Conservation (phyloP, 2,888 invertebrate genomes). For the Heliconius aoede region DNA sequence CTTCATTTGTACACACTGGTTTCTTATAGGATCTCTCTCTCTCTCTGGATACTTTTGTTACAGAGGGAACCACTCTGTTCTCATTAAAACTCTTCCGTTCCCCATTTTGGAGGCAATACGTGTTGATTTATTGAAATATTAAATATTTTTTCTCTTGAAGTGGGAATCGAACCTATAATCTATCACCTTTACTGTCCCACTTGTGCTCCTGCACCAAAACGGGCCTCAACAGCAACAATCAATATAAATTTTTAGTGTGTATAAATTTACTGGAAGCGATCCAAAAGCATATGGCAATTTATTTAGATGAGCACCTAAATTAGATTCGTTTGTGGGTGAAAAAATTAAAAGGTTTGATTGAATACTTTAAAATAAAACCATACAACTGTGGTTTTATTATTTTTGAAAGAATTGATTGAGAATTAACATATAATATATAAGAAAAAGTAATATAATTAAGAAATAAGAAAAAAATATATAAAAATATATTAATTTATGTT, state of each 20-base stretch:
- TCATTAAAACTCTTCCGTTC: background rate
- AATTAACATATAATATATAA: too few species aligned
- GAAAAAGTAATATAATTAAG: too few species aligned
- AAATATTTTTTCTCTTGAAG: background rate
- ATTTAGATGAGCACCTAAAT: background rate
- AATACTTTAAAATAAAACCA: background rate
- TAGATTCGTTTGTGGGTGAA: constrained; percentile 3
- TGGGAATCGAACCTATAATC: background rate
- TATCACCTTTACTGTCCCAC: background rate
- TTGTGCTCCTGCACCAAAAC: too few species aligned
- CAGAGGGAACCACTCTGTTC: background rate
- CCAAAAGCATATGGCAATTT: background rate
- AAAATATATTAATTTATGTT: too few species aligned
- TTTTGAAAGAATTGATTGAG: too few species aligned
- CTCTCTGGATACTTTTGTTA: background rate
- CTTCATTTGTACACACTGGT: too few species aligned
- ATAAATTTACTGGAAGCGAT: constrained; percentile 11
- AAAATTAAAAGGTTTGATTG: background rate
- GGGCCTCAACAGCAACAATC: background rate
- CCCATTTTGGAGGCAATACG: background rate
- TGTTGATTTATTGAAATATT: background rate
- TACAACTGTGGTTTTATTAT: too few species aligned
- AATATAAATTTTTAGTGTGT: background rate
- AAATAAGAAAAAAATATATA: too few species aligned
- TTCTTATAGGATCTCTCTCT: background rate